Percentiles rank a stretch among this genome's conserved stretches.
Evolutionary conservation across 1,140 invertebrate species (phyloP).

Genomic region (Drosophila tsacasi): DNA sequence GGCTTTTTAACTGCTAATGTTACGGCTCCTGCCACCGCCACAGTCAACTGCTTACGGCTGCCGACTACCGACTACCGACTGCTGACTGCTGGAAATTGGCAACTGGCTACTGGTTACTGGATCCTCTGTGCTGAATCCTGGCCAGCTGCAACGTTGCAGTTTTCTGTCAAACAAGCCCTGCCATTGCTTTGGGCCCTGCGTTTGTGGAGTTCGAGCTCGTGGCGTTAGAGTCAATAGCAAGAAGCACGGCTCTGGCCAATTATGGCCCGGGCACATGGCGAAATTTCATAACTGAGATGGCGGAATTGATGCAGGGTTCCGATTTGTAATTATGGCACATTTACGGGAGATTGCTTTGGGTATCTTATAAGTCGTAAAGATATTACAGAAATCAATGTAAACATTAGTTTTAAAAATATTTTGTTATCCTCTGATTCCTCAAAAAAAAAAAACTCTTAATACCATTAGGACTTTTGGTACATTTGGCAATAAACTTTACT

Average conservation of each 20-base stretch:
- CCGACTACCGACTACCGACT: slow-evolving; percentile 8
- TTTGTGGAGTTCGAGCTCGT: slow-evolving; percentile 14
- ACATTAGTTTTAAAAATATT: too few relatives aligned
- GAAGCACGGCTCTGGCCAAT: slow-evolving; percentile 18
- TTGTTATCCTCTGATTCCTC: too few relatives aligned
- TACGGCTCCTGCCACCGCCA: slow-evolving; percentile 25
- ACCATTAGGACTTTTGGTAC: too few relatives aligned
- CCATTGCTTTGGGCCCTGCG: slow-evolving; percentile 7
- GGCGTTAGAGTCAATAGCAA: slow-evolving; percentile 39
- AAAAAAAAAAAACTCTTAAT: too few relatives aligned
- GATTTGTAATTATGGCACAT: neutral
- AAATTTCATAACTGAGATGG: slow-evolving; percentile 31
- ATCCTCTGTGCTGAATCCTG: slow-evolving; percentile 6
- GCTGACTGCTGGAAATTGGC: slow-evolving; percentile 12
- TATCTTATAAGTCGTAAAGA: neutral
- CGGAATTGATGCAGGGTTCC: neutral
- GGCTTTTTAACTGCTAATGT: slow-evolving; percentile 52
- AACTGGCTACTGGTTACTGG: slow-evolving; percentile 10
- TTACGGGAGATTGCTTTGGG: rapidly evolving
- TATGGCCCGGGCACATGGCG: slow-evolving; percentile 11
- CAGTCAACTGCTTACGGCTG: slow-evolving; percentile 26
- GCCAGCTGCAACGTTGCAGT: slow-evolving; percentile 55
- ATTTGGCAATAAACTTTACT: too few relatives aligned
- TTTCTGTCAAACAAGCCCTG: slow-evolving; percentile 41
- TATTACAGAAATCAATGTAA: too few relatives aligned